These are phyloP conservation scores for Sparidentex hasta DNA, from an alignment of 2,797 vertebrate genomes.

Conservation along the genomic window DNA sequence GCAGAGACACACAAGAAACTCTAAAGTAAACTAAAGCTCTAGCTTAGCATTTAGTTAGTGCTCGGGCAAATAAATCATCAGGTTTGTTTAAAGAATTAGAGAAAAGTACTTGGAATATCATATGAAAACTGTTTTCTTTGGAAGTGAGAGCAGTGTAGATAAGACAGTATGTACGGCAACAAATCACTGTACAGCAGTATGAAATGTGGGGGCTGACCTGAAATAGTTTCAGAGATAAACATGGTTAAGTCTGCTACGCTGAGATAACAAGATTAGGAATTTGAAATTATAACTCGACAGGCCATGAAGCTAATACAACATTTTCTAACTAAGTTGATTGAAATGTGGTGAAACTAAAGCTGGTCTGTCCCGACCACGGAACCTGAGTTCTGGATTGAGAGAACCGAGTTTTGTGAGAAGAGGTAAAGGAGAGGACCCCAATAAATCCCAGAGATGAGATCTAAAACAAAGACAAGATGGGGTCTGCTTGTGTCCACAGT, in stretches of 20 bases:
- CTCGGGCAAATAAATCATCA: constrained; percentile 50
- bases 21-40: constrained; percentile 38
- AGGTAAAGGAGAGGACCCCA: neutral
- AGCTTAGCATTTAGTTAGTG: constrained; percentile 16
- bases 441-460: neutral
- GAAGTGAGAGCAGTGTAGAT: constrained; percentile 40
- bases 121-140: constrained; percentile 51
- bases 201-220: constrained; percentile 42
- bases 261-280: constrained; percentile 32
- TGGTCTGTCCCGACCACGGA: neutral
- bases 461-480: neutral
- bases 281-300: constrained; percentile 2
- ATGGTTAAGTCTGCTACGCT: neutral
- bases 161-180: constrained; percentile 39
- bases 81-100: constrained; percentile 40
- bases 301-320: constrained; percentile 11
- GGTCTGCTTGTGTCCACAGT: neutral
- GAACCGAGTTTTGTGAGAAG: neutral
- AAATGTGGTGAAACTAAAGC: neutral
- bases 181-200: constrained; percentile 31
- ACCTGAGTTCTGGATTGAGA: neutral
- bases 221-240: constrained; percentile 53
- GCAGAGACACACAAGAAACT: constrained; percentile 34
- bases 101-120: constrained; percentile 30
- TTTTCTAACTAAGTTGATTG: neutral